phyloP scores from a whole-genome alignment of 1,140 invertebrate genomes.

The Neotoxoptera formosana region DNA sequence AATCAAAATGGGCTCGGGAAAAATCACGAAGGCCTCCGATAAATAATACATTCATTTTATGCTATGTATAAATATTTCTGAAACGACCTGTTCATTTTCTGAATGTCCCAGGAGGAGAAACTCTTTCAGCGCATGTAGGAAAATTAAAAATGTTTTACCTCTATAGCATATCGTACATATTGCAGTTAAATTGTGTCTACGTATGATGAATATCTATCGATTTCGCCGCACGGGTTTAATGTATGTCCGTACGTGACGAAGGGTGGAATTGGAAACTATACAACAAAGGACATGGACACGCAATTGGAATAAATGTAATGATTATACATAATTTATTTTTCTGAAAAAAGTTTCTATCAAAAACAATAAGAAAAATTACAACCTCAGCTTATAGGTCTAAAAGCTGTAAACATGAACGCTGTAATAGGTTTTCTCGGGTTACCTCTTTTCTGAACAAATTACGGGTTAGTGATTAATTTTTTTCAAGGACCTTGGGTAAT shows the following conservation, averaged over 20 bases:
- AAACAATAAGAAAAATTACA: neutral
- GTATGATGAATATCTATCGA: neutral
- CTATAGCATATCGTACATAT: neutral
- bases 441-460: neutral
- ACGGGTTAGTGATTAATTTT: neutral
- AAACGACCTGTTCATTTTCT: neutral
- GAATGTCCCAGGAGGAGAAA: neutral
- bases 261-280: neutral
- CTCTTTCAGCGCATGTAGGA: neutral
- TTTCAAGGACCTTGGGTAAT: neutral
- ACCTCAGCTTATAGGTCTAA: neutral
- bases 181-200: neutral
- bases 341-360: neutral
- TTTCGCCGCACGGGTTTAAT: neutral
- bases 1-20: neutral
- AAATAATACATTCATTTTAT: neutral
- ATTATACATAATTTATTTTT: neutral
- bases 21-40: neutral
- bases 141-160: neutral
- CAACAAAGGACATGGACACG: neutral
- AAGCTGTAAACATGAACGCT: neutral
- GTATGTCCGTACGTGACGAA: neutral
- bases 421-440: neutral
- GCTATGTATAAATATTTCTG: neutral
- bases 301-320: neutral